phyloP scores from a whole-genome alignment of 2,888 invertebrate genomes.

The Aspidiotus rigidus region DNA sequence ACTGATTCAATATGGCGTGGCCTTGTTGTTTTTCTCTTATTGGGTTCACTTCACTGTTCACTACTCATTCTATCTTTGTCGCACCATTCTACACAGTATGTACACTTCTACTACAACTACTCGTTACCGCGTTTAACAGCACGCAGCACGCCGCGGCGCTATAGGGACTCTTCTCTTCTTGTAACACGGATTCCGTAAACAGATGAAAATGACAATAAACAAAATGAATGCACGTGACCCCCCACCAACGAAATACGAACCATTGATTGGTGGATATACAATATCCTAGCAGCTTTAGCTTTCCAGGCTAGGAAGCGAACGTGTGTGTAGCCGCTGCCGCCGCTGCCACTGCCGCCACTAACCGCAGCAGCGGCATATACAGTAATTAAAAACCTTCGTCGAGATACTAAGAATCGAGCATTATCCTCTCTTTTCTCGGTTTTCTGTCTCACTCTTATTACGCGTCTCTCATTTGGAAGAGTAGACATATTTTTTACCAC shows the following conservation, averaged over 20 bases:
- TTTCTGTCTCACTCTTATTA: neutral
- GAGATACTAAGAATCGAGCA: neutral
- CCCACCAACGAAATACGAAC: slow-evolving; percentile 32
- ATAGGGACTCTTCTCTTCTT: slow-evolving; percentile 42
- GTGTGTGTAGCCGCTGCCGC: neutral
- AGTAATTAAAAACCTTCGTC: neutral
- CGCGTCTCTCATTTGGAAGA: neutral
- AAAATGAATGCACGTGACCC: slow-evolving; percentile 40
- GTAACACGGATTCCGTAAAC: slow-evolving; percentile 41
- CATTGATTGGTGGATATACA: slow-evolving; percentile 29
- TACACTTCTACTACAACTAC: neutral
- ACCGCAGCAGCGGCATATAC: neutral
- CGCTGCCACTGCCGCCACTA: neutral
- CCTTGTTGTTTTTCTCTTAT: slow-evolving; percentile 43
- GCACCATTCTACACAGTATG: slow-evolving; percentile 10
- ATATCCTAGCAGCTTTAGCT: slow-evolving; percentile 5
- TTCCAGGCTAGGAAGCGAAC: slow-evolving; percentile 17
- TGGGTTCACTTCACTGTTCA: slow-evolving; percentile 33
- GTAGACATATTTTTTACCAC: too few species aligned
- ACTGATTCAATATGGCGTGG: slow-evolving; percentile 54
- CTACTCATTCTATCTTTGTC: slow-evolving; percentile 32
- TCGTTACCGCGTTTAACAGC: slow-evolving; percentile 5
- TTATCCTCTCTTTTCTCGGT: neutral
- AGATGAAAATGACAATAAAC: slow-evolving; percentile 40
- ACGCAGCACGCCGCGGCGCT: slow-evolving; percentile 36